Evolutionary conservation across 2,797 vertebrate genomes (phyloP).

Genomic region (Eulemur coronatus): DNA sequence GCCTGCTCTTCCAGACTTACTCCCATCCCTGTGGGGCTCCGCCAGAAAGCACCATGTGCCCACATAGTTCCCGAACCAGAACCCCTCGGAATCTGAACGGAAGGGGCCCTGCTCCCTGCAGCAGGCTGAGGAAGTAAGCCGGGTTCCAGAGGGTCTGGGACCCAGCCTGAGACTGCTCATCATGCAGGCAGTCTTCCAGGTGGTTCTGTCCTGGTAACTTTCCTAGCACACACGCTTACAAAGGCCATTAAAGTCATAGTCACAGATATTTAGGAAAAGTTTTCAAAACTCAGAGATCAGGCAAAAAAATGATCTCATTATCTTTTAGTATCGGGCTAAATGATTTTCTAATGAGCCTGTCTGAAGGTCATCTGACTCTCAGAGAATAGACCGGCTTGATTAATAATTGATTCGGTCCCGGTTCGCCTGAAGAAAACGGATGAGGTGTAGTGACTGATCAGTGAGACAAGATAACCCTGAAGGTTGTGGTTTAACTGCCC

Average conservation of each 20-base stretch:
- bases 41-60: not conserved
- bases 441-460: not conserved
- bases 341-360: not conserved
- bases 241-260: not conserved
- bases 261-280: not conserved
- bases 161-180: accelerated
- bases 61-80: not conserved
- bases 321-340: not conserved
- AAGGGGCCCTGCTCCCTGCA: not conserved
- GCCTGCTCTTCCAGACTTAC: too few relatives aligned
- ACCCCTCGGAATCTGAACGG: not conserved
- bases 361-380: not conserved
- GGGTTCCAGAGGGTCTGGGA: not conserved
- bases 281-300: not conserved
- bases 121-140: not conserved
- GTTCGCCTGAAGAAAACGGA: not conserved
- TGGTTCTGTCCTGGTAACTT: not conserved
- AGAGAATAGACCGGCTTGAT: not conserved
- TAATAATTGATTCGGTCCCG: not conserved
- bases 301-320: not conserved
- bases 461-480: not conserved
- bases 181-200: not conserved
- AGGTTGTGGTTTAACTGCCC: not conserved
- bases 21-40: too few relatives aligned
- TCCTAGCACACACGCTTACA: accelerated